phyloP scores from a whole-genome alignment of 2,888 invertebrate species.

The Tricholauxania praeusta region DNA sequence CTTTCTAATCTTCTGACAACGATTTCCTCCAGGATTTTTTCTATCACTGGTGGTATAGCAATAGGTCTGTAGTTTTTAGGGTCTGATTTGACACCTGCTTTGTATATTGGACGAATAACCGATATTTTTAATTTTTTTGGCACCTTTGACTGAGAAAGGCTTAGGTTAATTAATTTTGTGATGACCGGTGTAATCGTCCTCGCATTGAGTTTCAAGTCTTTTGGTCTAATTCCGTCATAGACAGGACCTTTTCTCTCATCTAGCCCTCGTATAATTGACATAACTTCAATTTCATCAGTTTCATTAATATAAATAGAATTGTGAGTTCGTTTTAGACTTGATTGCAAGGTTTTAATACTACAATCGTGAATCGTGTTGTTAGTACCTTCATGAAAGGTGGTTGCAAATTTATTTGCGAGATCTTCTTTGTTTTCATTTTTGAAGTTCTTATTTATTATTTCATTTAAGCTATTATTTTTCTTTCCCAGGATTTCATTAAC shows the following conservation, averaged over 20 bases:
- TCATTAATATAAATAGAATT: background rate
- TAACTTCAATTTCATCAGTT: conserved; percentile 28
- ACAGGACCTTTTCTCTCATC: conserved; percentile 20
- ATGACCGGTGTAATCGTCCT: conserved; percentile 7
- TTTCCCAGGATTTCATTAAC: conserved; percentile 13
- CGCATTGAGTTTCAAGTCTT: conserved; percentile 19
- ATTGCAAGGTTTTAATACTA: conserved; percentile 2
- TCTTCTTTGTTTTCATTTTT: background rate
- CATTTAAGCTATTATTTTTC: background rate
- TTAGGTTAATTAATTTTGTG: conserved; percentile 6
- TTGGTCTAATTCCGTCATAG: conserved; percentile 15
- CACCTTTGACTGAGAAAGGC: background rate
- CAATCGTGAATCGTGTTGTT: conserved; percentile 20
- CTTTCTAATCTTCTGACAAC: conserved; percentile 12
- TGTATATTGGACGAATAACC: conserved; percentile 18
- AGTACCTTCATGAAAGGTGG: conserved; percentile 12
- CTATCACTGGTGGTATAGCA: conserved; percentile 13
- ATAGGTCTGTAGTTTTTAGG: conserved; percentile 25
- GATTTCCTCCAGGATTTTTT: conserved; percentile 36
- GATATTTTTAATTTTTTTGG: conserved; percentile 16
- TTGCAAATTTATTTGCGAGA: conserved; percentile 11
- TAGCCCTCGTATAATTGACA: conserved; percentile 7
- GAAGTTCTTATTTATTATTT: conserved; percentile 12
- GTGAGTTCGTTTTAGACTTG: no score
- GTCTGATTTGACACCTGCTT: conserved; percentile 28